phyloP scores from a whole-genome alignment of 2,797 vertebrate species.

The Muscicapa comitata region DNA sequence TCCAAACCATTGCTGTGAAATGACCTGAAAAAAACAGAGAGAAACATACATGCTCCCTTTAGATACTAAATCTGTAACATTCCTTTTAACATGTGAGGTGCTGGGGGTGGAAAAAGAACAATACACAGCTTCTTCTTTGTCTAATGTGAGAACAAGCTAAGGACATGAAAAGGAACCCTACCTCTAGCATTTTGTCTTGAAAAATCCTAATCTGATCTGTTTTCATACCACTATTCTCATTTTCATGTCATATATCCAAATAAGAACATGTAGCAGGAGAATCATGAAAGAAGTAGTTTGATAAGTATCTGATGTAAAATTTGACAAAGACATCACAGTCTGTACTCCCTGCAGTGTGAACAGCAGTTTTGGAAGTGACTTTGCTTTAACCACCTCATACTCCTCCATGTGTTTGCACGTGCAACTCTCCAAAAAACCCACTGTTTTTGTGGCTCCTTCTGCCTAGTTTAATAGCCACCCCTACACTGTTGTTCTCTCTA shows the following conservation, averaged over 20 bases:
- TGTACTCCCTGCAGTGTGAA: background rate
- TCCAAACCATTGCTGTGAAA: constrained; percentile 99
- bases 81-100: rapidly evolving
- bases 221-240: background rate
- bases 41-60: background rate
- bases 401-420: background rate
- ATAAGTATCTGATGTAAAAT: background rate
- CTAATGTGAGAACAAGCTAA: background rate
- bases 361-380: background rate
- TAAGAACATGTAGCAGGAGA: background rate
- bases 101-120: background rate
- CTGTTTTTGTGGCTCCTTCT: background rate
- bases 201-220: background rate
- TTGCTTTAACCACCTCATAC: background rate
- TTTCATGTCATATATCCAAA: background rate
- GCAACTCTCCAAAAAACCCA: background rate
- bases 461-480: background rate
- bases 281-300: background rate
- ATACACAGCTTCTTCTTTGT: background rate
- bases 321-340: background rate
- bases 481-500: background rate
- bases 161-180: background rate
- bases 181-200: background rate
- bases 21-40: constrained; percentile 80
- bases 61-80: background rate